phyloP scores from a whole-genome alignment of 2,797 vertebrate genomes.

The Dicrostonyx torquatus region DNA sequence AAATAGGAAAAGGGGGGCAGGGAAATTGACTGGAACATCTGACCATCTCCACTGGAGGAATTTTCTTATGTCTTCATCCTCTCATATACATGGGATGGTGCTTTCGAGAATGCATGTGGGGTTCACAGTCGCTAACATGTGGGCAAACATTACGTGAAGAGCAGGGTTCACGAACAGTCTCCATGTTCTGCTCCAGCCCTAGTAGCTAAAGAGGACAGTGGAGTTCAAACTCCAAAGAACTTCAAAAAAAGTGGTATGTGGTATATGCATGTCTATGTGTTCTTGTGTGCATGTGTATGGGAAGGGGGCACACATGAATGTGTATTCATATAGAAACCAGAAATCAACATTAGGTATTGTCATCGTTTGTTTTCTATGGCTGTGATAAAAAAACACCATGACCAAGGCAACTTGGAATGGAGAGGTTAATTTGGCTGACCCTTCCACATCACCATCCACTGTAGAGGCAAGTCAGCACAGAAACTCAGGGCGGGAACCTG shows the following conservation, averaged over 20 bases:
- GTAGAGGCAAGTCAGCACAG: neutral
- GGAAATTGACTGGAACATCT: neutral
- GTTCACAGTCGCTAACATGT: neutral
- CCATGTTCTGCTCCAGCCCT: neutral
- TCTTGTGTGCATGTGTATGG: neutral
- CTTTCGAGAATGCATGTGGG: neutral
- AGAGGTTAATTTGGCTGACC: neutral
- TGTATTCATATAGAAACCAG: neutral
- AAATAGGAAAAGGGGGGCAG: neutral
- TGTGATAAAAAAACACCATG: neutral
- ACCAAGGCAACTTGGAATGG: neutral
- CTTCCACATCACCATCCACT: neutral
- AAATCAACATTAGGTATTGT: neutral
- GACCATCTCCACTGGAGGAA: neutral
- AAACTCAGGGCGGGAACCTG: neutral
- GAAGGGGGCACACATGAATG: neutral
- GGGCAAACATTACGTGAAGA: neutral
- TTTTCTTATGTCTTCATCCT: neutral
- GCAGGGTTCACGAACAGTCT: neutral
- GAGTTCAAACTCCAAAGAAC: neutral
- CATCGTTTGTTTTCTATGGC: neutral
- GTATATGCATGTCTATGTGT: neutral
- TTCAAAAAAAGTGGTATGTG: neutral
- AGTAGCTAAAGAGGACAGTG: neutral
- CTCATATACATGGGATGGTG: neutral